Evolutionary conservation across 2,113 vertebrate species (phyloP), one percentile per base, ranked within the genome.

Genomic region (Marmota monax): DNA sequence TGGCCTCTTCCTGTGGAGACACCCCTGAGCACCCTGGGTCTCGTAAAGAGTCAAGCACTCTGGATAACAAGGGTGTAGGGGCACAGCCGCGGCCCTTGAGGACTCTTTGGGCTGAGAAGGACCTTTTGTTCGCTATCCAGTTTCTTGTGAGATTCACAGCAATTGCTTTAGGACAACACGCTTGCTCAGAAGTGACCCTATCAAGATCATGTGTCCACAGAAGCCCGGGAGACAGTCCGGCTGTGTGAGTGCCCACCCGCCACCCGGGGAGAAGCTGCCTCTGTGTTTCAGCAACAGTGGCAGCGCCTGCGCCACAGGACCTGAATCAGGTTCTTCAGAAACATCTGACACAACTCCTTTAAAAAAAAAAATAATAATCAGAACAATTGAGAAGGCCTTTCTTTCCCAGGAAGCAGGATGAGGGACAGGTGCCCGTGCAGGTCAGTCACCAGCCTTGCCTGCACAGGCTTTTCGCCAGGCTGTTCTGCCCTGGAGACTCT

Each of bases 381-480:
- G 95, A 51, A 92, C 74, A 32, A 88, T 93, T 88, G 92, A 27
- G 74, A 96, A 98, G 97, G 97, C 80, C 95, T 97, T 94, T 90
- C 53, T 82, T 74, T 92, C 88, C 42, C 3, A 45, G 37, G 90
- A 91, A 76, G 69, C 61, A 70, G 73, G 88, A 39, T 37, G 82
- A 78, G 73, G 48, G 76, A 4, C 32, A 53, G 25, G 63, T 0
- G 48, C 65, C 14, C 74, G 56, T 0, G 4, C 53, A 17, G 39
- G 74, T 45, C 1, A 14, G 34, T 39, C 18, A 2, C 5, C 20
- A 67, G 78, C 18, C 78, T 12, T 45, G 53, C 53, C 77, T 0
- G 14, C 39, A 13, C 29, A 45, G 32, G 1, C 39, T 70, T 7
- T 34, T n/a, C 0, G 22, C n/a, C 45, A 32, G 88, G 85, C 48